Evolutionary conservation across 2,113 vertebrate species (phyloP), one percentile per base, ranked within the genome.

Genomic region (Ramphastos sulfuratus): DNA sequence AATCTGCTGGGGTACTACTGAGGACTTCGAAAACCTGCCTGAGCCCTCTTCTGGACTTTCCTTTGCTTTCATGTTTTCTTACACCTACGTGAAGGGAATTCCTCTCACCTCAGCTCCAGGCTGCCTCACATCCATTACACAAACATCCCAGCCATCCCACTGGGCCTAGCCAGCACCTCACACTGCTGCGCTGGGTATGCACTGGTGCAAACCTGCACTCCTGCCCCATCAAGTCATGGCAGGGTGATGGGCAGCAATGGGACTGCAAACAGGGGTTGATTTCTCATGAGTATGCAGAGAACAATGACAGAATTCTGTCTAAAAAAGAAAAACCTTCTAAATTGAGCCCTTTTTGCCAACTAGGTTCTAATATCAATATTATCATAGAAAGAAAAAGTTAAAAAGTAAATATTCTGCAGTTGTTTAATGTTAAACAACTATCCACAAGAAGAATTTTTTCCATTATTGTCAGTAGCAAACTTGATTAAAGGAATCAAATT

Each of bases 401-500:
- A 58, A 77, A 84, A 50, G 46, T 21, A 93, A 85, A 78, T 52
- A 78, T 30, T 84, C 70, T 31, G 44, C 39, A 46, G 33, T 77
- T 69, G 23, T 73, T 90, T 58, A 23, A 72, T 10, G 21, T 55
- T 55, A 87, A 92, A 74, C 0, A 1, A 28, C 48, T 60, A 37
- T 60, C 71, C 59, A 82, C 20, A 63, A 90, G 50, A 75, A 77
- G 42, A 82, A 82, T 73, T 18, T 14, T 21, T 86, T 73, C 59
- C 50, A 76, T 52, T 70, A 64, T 12, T 76, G 31, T 65, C 60
- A 85, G 30, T 7, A 61, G 46, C 20, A 69, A 79, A 30, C 35
- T 61, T 50, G 63, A 92, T 69, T 64, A 94, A 93, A 85, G 78
- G 33, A 85, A 79, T 75, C 33, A 69, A 84, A 76, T n/a, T 46